phyloP scores from a whole-genome alignment of 2,888 invertebrate genomes.

The Lycia hirtaria region DNA sequence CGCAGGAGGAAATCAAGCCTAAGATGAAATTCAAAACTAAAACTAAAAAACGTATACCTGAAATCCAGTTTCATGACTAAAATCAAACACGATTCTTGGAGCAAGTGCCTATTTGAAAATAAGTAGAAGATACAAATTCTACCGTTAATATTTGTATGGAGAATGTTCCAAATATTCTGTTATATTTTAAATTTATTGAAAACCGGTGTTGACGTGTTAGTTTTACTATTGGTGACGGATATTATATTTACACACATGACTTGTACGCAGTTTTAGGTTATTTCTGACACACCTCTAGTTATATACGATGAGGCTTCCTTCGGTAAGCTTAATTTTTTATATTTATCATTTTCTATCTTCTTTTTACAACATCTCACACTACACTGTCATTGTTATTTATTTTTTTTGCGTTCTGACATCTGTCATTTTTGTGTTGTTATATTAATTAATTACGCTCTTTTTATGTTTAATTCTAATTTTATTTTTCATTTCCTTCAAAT shows the following conservation, averaged over 20 bases:
- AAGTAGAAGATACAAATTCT: too few species aligned
- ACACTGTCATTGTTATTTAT: constrained; percentile 18
- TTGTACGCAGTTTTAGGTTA: constrained; percentile 42
- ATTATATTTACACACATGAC: constrained; percentile 40
- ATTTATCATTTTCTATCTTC: constrained; percentile 17
- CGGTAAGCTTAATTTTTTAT: constrained; percentile 28
- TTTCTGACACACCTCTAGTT: constrained; percentile 49
- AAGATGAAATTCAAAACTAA: too few species aligned
- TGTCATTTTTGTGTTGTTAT: background rate
- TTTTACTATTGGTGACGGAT: constrained; percentile 40
- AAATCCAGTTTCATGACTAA: too few species aligned
- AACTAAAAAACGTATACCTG: too few species aligned
- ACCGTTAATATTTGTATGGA: too few species aligned
- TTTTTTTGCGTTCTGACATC: constrained; percentile 16
- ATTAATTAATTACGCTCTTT: constrained; percentile 1
- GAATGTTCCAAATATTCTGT: too few species aligned
- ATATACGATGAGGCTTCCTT: constrained; percentile 46
- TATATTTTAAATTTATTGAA: constrained; percentile 3
- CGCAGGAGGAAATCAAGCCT: too few species aligned
- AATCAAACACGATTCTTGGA: too few species aligned
- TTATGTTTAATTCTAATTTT: background rate
- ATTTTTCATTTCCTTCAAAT: constrained; percentile 6
- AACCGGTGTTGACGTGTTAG: constrained; percentile 10
- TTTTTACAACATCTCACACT: constrained; percentile 26
- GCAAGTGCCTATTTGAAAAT: too few species aligned